These are phyloP conservation scores for Lagopus leucura DNA, from an alignment of 2,113 vertebrate genomes.

Conservation along the genomic window DNA sequence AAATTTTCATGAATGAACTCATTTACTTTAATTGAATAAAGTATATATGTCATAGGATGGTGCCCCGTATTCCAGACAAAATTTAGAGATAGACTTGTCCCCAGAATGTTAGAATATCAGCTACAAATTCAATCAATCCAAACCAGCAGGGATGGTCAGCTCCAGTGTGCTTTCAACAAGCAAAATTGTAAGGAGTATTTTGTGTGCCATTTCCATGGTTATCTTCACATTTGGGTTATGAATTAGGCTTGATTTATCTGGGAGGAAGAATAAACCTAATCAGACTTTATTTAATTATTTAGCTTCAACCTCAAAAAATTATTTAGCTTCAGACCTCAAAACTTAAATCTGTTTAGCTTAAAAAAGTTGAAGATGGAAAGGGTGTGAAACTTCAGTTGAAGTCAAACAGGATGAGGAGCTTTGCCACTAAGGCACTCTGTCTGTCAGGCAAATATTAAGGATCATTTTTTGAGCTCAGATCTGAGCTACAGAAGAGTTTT, in stretches of 20 bases:
- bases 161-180: neutral
- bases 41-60: neutral
- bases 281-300: neutral
- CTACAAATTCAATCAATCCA: neutral
- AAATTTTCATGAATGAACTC: slow-evolving; percentile 16
- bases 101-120: neutral
- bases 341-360: neutral
- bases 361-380: neutral
- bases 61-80: neutral
- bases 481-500: neutral
- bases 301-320: neutral
- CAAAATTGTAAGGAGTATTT: neutral
- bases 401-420: neutral
- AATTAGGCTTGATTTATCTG: neutral
- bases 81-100: neutral
- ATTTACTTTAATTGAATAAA: neutral
- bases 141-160: neutral
- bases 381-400: neutral
- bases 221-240: neutral
- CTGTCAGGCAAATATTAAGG: neutral
- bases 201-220: neutral
- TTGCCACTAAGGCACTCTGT: neutral
- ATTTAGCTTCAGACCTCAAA: neutral
- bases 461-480: neutral
- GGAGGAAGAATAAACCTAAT: neutral